A percentile compares a stretch with the other conserved stretches of the same genome.
Evolutionary conservation across 2,888 invertebrate species (phyloP).

Genomic region (Eupithecia dodoneata): DNA sequence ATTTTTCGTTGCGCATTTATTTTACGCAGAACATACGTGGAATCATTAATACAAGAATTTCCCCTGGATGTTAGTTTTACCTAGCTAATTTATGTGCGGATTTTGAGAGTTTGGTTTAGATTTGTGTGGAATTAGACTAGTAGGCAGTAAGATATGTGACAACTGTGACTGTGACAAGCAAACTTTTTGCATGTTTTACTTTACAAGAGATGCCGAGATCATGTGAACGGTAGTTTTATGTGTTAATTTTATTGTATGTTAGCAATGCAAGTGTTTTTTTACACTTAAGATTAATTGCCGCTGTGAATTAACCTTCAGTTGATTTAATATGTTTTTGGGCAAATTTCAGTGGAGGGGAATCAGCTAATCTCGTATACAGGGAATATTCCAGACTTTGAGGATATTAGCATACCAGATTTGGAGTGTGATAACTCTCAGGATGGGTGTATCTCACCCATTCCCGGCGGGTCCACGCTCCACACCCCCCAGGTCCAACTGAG

Average conservation of each 20-base stretch:
- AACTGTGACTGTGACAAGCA: background rate
- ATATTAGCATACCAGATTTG: conserved; percentile 74
- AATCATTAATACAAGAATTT: background rate
- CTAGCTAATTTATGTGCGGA: background rate
- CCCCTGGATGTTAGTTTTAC: background rate
- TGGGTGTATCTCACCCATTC: conserved; percentile 55
- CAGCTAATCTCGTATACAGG: conserved; percentile 84
- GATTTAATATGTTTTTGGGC: conserved; percentile 45
- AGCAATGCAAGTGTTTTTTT: background rate
- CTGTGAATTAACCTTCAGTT: conserved; percentile 30
- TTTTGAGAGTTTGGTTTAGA: conserved; percentile 19
- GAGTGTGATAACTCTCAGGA: conserved; percentile 70
- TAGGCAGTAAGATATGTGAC: background rate
- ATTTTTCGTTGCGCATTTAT: background rate
- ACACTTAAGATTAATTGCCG: conserved; percentile 5
- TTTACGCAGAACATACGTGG: background rate
- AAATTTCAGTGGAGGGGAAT: conserved; percentile 81
- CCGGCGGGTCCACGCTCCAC: conserved; percentile 66
- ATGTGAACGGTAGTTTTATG: background rate
- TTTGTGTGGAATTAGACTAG: conserved; percentile 29
- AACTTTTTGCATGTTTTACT: conserved; percentile 14
- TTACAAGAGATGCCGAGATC: background rate
- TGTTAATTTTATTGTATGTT: background rate
- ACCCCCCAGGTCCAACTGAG: conserved; percentile 70
- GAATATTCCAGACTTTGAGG: conserved; percentile 82